Evolutionary conservation across 2,797 vertebrate genomes (phyloP).

Genomic region (Synanceia verrucosa): DNA sequence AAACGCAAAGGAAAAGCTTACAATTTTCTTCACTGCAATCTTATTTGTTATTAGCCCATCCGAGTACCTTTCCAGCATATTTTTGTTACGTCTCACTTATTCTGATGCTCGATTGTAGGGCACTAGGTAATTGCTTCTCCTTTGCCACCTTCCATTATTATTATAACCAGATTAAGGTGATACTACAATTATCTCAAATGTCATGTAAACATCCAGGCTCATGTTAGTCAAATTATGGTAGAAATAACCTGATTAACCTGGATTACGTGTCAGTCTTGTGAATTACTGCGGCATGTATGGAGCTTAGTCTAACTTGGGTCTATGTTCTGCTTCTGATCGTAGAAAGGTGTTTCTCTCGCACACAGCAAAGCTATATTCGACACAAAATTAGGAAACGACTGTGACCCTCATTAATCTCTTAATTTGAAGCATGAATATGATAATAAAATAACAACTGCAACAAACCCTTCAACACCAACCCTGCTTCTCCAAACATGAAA

Average conservation of each 20-base stretch:
- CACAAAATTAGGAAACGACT: neutral
- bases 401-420: neutral
- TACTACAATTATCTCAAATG: constrained; percentile 55
- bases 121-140: constrained; percentile 49
- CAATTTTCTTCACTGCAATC: constrained; percentile 16
- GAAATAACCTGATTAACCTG: constrained; percentile 52
- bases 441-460: constrained; percentile 4
- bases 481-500: constrained; percentile 3
- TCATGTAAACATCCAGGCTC: constrained; percentile 46
- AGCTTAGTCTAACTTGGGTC: neutral
- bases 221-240: constrained; percentile 52
- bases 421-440: constrained; percentile 1
- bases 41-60: constrained; percentile 39
- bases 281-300: constrained; percentile 18
- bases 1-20: constrained; percentile 31
- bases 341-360: neutral
- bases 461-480: neutral
- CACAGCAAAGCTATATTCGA: neutral
- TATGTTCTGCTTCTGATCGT: neutral
- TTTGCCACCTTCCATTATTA: constrained; percentile 41
- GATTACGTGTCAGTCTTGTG: constrained; percentile 38
- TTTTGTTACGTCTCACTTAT: neutral
- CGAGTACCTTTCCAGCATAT: constrained; percentile 4
- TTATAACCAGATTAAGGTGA: constrained; percentile 48
- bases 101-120: constrained; percentile 36